phyloP scores from a whole-genome alignment of 2,113 vertebrate species.

The Saguinus midas region DNA sequence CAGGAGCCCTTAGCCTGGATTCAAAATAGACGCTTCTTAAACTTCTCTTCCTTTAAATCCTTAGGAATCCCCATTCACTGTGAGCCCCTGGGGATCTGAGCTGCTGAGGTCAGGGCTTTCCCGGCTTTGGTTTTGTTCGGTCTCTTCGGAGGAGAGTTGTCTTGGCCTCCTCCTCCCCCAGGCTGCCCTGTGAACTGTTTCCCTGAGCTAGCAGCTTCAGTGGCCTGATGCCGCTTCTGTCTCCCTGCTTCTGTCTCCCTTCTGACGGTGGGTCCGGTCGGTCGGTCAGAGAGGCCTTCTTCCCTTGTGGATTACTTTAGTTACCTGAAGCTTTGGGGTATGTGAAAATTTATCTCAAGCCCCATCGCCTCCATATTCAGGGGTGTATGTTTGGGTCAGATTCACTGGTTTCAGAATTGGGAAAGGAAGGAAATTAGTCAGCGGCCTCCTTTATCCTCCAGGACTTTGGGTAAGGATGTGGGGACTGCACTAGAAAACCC shows the following conservation, averaged over 20 bases:
- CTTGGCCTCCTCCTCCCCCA: slow-evolving; percentile 46
- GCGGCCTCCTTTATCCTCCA: not conserved
- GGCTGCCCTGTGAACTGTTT: slow-evolving; percentile 44
- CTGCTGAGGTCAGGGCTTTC: slow-evolving; percentile 68
- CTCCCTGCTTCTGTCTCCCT: not conserved
- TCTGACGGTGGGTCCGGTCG: not conserved
- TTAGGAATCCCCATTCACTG: slow-evolving; percentile 75
- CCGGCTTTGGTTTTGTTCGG: slow-evolving; percentile 66
- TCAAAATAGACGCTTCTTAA: slow-evolving; percentile 69
- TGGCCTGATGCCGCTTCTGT: not conserved
- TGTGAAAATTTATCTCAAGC: not conserved
- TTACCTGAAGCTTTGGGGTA: not conserved
- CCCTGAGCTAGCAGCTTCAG: not conserved
- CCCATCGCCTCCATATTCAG: not conserved
- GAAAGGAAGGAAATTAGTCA: not conserved
- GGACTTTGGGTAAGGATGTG: not conserved
- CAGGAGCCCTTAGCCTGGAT: slow-evolving; percentile 52
- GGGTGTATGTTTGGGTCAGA: not conserved
- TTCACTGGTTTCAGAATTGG: not conserved
- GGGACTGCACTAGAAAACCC: not conserved
- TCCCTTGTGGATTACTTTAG: not conserved
- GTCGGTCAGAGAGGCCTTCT: not conserved
- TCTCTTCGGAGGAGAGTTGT: not conserved
- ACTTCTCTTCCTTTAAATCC: slow-evolving; percentile 69
- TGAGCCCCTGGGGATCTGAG: slow-evolving; percentile 70